These are phyloP conservation scores for Caradrina clavipalpis DNA, from an alignment of 2,888 invertebrate genomes.

Conservation along the genomic window DNA sequence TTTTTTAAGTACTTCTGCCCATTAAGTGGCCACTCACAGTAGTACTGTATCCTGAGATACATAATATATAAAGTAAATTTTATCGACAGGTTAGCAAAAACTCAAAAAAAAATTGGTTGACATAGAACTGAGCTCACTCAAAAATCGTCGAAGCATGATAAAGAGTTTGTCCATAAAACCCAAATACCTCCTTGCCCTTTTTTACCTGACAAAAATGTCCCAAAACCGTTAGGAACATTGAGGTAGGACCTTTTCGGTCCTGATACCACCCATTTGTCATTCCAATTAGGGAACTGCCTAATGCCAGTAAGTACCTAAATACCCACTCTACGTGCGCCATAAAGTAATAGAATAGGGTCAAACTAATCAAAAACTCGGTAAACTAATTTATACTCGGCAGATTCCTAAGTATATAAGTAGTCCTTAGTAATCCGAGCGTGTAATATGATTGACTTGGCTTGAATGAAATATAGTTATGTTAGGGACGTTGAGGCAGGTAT, in stretches of 20 bases:
- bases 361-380: conserved; percentile 31
- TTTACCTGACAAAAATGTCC: background rate
- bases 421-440: conserved; percentile 6
- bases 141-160: background rate
- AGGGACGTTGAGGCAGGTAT: background rate
- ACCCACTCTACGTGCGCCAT: background rate
- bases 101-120: no score
- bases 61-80: no score
- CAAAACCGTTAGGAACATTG: background rate
- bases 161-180: background rate
- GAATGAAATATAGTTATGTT: background rate
- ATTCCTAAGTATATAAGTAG: conserved; percentile 45
- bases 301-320: background rate
- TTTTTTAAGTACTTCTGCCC: no score
- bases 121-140: background rate
- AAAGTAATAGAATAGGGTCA: conserved; percentile 16
- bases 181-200: background rate
- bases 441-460: conserved; percentile 17
- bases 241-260: conserved; percentile 8
- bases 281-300: background rate
- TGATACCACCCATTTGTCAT: conserved; percentile 1
- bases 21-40: no score
- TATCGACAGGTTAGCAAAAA: no score
- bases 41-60: no score
- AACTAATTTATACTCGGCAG: conserved; percentile 34